These are phyloP conservation scores for Hypercompe scribonia DNA, from an alignment of 2,888 invertebrate genomes.

Conservation along the genomic window DNA sequence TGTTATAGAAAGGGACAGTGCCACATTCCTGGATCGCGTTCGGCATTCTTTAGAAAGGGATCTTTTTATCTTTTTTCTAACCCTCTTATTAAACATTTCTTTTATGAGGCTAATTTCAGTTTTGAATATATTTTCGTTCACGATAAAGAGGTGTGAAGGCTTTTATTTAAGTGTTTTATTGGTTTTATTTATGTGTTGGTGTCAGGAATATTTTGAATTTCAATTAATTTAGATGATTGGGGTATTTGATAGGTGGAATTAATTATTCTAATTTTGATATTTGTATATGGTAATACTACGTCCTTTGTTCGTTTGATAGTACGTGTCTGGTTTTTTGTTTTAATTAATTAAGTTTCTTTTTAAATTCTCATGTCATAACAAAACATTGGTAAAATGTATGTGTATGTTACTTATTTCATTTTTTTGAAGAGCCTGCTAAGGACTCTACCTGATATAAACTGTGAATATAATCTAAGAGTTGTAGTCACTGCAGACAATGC, in stretches of 20 bases:
- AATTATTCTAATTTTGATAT: background rate
- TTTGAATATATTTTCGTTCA: slow-evolving; percentile 53
- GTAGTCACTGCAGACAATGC: too few relatives aligned
- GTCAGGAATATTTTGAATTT: slow-evolving; percentile 36
- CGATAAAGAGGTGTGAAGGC: slow-evolving; percentile 61
- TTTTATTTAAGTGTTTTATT: slow-evolving; percentile 40
- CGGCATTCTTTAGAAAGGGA: slow-evolving; percentile 76
- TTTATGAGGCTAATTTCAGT: slow-evolving; percentile 63
- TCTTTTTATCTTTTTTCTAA: slow-evolving; percentile 67
- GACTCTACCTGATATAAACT: too few relatives aligned
- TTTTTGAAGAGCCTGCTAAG: too few relatives aligned
- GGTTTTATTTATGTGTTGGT: slow-evolving; percentile 34
- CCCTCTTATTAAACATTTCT: slow-evolving; percentile 60
- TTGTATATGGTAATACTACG: background rate
- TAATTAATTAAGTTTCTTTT: background rate
- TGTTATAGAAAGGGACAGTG: slow-evolving; percentile 70
- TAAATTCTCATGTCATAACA: too few relatives aligned
- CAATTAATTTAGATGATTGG: slow-evolving; percentile 51
- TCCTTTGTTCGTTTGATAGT: background rate
- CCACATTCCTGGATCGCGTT: slow-evolving; percentile 69
- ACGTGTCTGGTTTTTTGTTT: background rate
- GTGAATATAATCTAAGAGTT: too few relatives aligned
- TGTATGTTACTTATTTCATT: too few relatives aligned
- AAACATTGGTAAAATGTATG: too few relatives aligned
- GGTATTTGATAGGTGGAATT: slow-evolving; percentile 8